phyloP scores from a whole-genome alignment of 2,797 vertebrate species.

The Platyrinchus mystaceus region DNA sequence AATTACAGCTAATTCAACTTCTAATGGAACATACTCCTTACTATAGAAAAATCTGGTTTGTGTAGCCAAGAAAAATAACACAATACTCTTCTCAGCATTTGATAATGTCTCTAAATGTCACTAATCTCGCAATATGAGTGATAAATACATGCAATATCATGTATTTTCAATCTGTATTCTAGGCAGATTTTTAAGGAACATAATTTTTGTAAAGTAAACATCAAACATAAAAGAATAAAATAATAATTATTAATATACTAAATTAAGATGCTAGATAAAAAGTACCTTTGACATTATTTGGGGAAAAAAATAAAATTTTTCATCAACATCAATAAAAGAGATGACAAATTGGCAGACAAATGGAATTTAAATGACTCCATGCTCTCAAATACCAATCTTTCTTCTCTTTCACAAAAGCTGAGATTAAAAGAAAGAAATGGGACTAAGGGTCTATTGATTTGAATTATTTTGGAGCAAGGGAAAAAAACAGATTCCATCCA shows the following conservation, averaged over 20 bases:
- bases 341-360: not conserved
- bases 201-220: not conserved
- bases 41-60: not conserved
- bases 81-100: not conserved
- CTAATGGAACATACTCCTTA: not conserved
- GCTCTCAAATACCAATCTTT: not conserved
- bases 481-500: not conserved
- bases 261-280: not conserved
- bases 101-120: not conserved
- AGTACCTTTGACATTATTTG: not conserved
- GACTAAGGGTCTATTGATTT: not conserved
- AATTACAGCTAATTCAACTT: not conserved
- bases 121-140: not conserved
- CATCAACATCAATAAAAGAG: not conserved
- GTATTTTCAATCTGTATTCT: not conserved
- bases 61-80: not conserved
- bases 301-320: not conserved
- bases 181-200: not conserved
- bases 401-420: not conserved
- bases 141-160: not conserved
- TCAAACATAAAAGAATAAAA: not conserved
- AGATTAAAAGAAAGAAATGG: not conserved
- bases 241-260: not conserved
- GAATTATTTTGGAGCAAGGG: not conserved
- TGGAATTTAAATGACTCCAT: not conserved